Conservation (phyloP, 2,113 vertebrate species). For the Ptyas mucosa region DNA sequence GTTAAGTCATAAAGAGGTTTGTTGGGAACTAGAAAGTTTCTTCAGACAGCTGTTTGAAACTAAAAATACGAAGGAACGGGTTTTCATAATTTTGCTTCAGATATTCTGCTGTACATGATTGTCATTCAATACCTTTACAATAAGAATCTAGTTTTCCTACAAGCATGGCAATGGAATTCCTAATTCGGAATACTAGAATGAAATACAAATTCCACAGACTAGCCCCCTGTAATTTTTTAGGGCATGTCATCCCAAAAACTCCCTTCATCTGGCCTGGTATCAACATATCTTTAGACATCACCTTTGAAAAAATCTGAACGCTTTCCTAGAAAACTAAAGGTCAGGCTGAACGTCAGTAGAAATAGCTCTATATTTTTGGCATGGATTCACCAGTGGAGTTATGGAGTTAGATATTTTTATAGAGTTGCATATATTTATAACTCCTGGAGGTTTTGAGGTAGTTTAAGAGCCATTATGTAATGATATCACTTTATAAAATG, state of each 20-base stretch:
- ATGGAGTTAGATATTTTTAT: slow-evolving; percentile 13
- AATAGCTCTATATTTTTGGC: not conserved
- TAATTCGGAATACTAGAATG: not conserved
- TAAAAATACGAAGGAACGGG: not conserved
- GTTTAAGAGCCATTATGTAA: slow-evolving; percentile 27
- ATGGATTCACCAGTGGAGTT: fast-evolving
- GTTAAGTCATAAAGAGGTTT: not conserved
- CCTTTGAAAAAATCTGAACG: not conserved
- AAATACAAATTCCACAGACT: not conserved
- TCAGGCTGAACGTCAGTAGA: not conserved
- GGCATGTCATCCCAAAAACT: not conserved
- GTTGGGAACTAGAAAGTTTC: not conserved
- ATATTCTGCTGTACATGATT: not conserved
- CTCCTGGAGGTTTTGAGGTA: not conserved
- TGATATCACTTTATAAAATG: not conserved
- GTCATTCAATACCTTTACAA: not conserved
- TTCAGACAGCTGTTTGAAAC: not conserved
- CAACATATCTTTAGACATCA: not conserved
- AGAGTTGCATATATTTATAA: slow-evolving; percentile 25
- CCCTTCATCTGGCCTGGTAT: not conserved
- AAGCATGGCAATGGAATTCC: not conserved
- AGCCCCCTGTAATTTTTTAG: not conserved
- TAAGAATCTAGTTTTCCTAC: not conserved
- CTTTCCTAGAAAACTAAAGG: not conserved
- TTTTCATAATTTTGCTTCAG: not conserved